Evolutionary conservation across 2,888 invertebrate genomes (phyloP), one percentile per base, ranked within the genome.

Genomic region (Latrodectus elegans): DNA sequence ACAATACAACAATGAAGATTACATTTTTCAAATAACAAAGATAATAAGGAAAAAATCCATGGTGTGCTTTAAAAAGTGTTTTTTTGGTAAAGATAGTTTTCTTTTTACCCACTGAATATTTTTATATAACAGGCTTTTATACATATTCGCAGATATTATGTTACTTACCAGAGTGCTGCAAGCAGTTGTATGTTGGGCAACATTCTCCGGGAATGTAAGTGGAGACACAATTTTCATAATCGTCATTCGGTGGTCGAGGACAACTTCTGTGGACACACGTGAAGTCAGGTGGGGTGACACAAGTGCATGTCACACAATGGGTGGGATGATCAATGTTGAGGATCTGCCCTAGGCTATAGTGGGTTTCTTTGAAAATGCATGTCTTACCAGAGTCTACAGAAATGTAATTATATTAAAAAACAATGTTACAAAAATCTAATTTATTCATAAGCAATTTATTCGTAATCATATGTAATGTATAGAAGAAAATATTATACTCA

Each of bases 241-340:
- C 77, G 51, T 72, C 68, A n/a, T 76, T 72, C 0, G 80, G 76
- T 11, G 88, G 88, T 14, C 60, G 15, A 8, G 86, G 83, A 38
- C 89, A 89, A 8, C 26, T 71, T 55, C 49, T 82, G 51, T 89
- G 89, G 12, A 89, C 71, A 70, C 89, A 89, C 0, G 89, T 88
- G 64, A 89, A 77, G n/a, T 89, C 89, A 0, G 89, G 89, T 4
- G 89, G 89, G 1, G 76, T 78, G 17, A 17, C 14, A 55, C 89
- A 89, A 9, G 65, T 71, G 64, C 89, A 89, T 1, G 89, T 87
- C 38, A 89, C 88, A 49, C 89, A 89, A 17, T 77, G 68, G 12
- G 83, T 84, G 1, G 88, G 88, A 51, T 88, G 88, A 26, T 67
- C 26, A 22, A 81, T 84, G 15, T 84, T 81, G 65, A 88, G 8